Conservation (phyloP, 1,140 invertebrate species). For the Macrobrachium nipponense region DNA sequence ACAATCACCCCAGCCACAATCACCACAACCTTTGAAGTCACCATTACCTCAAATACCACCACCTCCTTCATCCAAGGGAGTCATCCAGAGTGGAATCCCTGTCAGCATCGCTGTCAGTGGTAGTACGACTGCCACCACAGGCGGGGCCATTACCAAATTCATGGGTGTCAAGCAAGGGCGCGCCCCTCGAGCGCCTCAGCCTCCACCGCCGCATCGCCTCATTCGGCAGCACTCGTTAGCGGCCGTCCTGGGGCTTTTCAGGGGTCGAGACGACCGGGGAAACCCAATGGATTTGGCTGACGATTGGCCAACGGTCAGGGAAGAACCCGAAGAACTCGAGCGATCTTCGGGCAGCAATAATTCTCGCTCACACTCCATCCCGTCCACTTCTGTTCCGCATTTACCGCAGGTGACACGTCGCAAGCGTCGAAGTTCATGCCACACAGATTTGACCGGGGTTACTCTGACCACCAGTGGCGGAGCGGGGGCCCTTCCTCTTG, state of each 20-base stretch:
- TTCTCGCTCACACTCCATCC: constrained; percentile 61
- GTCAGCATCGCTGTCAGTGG: background rate
- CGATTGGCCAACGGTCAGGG: constrained; percentile 54
- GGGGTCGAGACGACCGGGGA: constrained; percentile 41
- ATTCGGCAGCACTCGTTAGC: constrained; percentile 64
- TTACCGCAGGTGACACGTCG: constrained; percentile 49
- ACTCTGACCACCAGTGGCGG: constrained; percentile 31
- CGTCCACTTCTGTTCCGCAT: constrained; percentile 54
- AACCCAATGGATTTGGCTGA: constrained; percentile 20
- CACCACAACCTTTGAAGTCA: constrained; percentile 1
- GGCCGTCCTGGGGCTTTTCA: constrained; percentile 58
- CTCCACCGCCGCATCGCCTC: constrained; percentile 58
- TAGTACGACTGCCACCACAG: background rate
- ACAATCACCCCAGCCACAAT: background rate
- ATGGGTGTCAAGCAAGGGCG: constrained; percentile 8
- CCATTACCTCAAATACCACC: background rate
- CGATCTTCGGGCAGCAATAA: constrained; percentile 54
- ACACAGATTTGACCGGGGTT: constrained; percentile 41
- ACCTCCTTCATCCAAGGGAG: background rate
- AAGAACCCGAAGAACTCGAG: constrained; percentile 58
- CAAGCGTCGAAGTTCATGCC: constrained; percentile 51
- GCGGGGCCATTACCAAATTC: constrained; percentile 20
- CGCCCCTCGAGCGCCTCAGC: constrained; percentile 36
- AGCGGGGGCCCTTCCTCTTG: constrained; percentile 29
- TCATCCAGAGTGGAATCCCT: background rate